Base-by-base conservation (phyloP, 2,888 invertebrate species). In the Empis stercorea region DNA sequence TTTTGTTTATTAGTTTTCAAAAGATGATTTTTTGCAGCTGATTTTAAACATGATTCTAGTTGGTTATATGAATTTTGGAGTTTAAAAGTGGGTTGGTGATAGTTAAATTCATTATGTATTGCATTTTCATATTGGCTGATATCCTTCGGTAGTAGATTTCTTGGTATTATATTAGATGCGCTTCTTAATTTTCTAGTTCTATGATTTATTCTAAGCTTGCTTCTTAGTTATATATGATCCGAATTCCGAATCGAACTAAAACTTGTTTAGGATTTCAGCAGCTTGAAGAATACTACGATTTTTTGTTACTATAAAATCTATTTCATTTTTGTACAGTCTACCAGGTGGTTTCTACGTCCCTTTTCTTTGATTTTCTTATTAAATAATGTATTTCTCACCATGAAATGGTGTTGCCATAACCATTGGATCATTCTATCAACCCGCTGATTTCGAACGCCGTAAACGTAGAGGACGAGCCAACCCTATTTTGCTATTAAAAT, bases 261-360 rank as follows among this genome's bases (percentile, higher is more conserved):
- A 10, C 14, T 34, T 36, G 15, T 36, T 42, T 41, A 27, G 4
- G 10, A 46, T 16, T n/a, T 30, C 39, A 10, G 34, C 36, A 23
- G 36, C 43, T 46, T 46, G 43, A 27, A 43, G 34, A 34, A 41
- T 37, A 36, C 42, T 46, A 41, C 37, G 23, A 10, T 42, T 42
- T 42, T 43, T 41, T 23, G n/a, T n/a, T n/a, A n/a, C n/a, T n/a
- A n/a, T n/a, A n/a, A n/a, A n/a, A n/a, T n/a, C n/a, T n/a, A n/a
- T n/a, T n/a, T n/a, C n/a, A n/a, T n/a, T n/a, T n/a, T n/a, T n/a
- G n/a, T n/a, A 41, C 34, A 7, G 42, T 14, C 36, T 23, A 42
- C 41, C 36, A 13, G 30, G 38, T 41, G 36, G 42, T 27, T 23
- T 46, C 27, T 27, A 34, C 4, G 46, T 46, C 46, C 41, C 41